Base-by-base conservation (phyloP, 2,797 vertebrate genomes). In the Erpetoichthys calabaricus region DNA sequence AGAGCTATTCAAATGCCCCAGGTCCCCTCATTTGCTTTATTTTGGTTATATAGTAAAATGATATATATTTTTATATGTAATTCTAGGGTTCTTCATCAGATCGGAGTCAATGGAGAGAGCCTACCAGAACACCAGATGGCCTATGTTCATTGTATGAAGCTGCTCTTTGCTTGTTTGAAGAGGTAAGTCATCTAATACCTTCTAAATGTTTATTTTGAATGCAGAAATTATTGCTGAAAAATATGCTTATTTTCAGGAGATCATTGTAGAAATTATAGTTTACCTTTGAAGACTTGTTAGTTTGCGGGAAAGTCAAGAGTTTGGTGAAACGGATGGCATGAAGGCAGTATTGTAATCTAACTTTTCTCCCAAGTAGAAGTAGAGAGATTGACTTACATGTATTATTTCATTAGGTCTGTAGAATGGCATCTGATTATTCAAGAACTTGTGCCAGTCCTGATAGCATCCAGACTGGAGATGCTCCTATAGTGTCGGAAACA, bases 391-490 rank as follows among this genome's bases (percentile, higher is more conserved):
- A 25, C 25, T 25, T 25, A 25, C 25, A 25, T 25, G 25, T 25
- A 25, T 25, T 25, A 25, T 25, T 25, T 25, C 25, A 55, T 45
- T 55, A 98, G 94, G 93, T 99, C 41, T 94, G 94, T 71, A 86
- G 92, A 62, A 99, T 99, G 95, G 95, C 95, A 2, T 97, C 92
- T 0, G 95, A 98, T 79, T 99, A 98, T 68, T 98, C 94, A 4
- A 90, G 94, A 70, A 97, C 94, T 0, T 99, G 95, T 62, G 94
- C 94, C 42, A 98, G 91, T 65, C 92, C 95, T 3, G 95, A 99
- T 70, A 97, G 89, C 76, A 91, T 97, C 53, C 95, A 97, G 76
- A 91, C 90, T 0, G 91, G 91, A 0, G 93, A 97, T 64, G 79
- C 87, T 1, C 89, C 91, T 3, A 76, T 94, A 49, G 87, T 94